These are phyloP conservation scores for Mystacornis crossleyi DNA, from an alignment of 2,113 vertebrate species.

Conservation along the genomic window DNA sequence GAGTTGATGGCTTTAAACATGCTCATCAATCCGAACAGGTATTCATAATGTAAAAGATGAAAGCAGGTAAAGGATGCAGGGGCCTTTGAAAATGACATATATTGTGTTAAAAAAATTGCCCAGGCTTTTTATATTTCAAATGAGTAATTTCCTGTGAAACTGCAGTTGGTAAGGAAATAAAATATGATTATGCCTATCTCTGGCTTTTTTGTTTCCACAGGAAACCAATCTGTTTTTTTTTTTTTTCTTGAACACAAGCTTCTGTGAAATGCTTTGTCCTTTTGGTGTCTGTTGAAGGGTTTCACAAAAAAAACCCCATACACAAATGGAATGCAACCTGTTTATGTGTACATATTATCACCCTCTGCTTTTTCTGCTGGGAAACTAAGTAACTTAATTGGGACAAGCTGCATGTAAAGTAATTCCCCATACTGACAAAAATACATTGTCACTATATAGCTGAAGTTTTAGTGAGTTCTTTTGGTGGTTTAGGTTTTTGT, in stretches of 20 bases:
- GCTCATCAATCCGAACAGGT: not conserved
- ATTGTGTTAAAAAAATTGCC: not conserved
- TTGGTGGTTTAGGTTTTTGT: not conserved
- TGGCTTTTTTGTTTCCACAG: not conserved
- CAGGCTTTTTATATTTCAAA: not conserved
- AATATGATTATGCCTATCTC: not conserved
- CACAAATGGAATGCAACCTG: not conserved
- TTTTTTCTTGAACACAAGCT: not conserved
- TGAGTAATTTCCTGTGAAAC: conserved; percentile 23
- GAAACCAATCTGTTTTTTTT: not conserved
- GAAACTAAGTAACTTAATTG: not conserved
- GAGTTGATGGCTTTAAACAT: not conserved
- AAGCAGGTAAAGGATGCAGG: not conserved
- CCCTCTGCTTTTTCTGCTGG: not conserved
- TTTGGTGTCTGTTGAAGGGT: not conserved
- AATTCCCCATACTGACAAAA: not conserved
- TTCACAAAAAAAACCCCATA: not conserved
- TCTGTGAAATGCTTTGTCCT: not conserved
- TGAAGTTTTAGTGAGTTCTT: not conserved
- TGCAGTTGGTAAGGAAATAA: not conserved
- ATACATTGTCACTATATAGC: not conserved
- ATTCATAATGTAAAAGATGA: not conserved
- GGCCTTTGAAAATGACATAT: not conserved
- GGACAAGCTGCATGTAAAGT: not conserved
- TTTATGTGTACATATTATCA: not conserved